These are phyloP conservation scores for Stomorhina lunata DNA, from an alignment of 2,888 invertebrate species.

Conservation along the genomic window DNA sequence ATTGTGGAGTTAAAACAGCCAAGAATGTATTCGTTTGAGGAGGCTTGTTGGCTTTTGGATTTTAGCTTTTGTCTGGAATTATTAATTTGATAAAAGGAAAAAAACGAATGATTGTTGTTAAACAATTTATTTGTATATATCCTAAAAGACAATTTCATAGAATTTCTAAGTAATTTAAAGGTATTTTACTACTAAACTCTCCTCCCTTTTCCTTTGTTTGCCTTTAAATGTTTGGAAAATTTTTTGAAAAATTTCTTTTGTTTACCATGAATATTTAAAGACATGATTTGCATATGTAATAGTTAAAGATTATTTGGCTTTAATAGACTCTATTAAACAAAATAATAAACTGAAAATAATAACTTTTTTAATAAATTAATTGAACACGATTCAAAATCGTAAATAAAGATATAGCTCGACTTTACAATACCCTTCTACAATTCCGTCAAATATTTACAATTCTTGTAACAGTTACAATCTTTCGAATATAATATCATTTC, in stretches of 20 bases:
- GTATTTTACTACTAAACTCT: neutral
- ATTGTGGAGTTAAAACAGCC: constrained; percentile 1
- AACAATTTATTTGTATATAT: constrained; percentile 37
- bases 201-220: neutral
- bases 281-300: constrained; percentile 46
- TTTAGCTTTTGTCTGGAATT: constrained; percentile 28
- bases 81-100: constrained; percentile 7
- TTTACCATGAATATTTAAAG: neutral
- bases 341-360: too few relatives aligned
- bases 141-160: neutral
- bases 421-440: too few relatives aligned
- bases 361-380: too few relatives aligned
- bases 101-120: constrained; percentile 10
- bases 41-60: neutral
- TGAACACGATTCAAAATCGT: too few relatives aligned
- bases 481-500: too few relatives aligned
- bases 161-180: neutral
- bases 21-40: too few relatives aligned
- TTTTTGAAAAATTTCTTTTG: neutral
- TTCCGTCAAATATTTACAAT: too few relatives aligned
- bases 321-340: too few relatives aligned
- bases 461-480: too few relatives aligned
- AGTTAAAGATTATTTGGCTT: too few relatives aligned
- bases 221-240: constrained; percentile 2
- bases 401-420: too few relatives aligned